Conservation (phyloP, 2,888 invertebrate species). For the Sceliomorpha sp. region DNA sequence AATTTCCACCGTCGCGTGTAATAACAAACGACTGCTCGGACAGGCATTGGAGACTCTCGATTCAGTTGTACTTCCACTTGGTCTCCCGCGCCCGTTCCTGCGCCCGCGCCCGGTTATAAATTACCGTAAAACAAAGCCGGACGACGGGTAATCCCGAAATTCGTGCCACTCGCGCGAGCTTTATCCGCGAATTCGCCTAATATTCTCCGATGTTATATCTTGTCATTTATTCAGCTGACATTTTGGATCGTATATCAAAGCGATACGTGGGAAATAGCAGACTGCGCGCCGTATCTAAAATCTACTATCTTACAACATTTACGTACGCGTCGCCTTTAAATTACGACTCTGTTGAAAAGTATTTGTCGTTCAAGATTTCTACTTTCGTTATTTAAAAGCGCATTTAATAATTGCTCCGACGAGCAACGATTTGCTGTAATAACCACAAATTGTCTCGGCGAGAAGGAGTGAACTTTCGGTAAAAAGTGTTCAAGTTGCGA, state of each 20-base stretch:
- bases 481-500: too few relatives aligned
- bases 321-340: too few relatives aligned
- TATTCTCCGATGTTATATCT: constrained; percentile 19
- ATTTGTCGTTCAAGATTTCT: too few relatives aligned
- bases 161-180: constrained; percentile 33
- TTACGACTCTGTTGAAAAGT: too few relatives aligned
- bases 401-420: too few relatives aligned
- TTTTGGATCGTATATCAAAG: constrained; percentile 42
- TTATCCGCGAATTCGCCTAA: constrained; percentile 24
- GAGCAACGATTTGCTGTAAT: too few relatives aligned
- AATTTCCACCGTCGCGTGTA: constrained; percentile 19
- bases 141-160: constrained; percentile 20
- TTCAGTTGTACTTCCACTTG: constrained; percentile 25
- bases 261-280: constrained; percentile 35
- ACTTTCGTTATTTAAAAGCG: too few relatives aligned
- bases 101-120: constrained; percentile 34
- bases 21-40: constrained; percentile 41
- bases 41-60: constrained; percentile 30
- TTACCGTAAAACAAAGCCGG: constrained; percentile 40
- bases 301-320: too few relatives aligned
- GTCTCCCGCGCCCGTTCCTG: too few relatives aligned
- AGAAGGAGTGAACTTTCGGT: too few relatives aligned
- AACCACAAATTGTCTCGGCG: too few relatives aligned
- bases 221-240: constrained; percentile 25
- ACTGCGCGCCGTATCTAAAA: constrained; percentile 9